Conservation (phyloP, 2,888 invertebrate genomes). For the Globia sparganii region DNA sequence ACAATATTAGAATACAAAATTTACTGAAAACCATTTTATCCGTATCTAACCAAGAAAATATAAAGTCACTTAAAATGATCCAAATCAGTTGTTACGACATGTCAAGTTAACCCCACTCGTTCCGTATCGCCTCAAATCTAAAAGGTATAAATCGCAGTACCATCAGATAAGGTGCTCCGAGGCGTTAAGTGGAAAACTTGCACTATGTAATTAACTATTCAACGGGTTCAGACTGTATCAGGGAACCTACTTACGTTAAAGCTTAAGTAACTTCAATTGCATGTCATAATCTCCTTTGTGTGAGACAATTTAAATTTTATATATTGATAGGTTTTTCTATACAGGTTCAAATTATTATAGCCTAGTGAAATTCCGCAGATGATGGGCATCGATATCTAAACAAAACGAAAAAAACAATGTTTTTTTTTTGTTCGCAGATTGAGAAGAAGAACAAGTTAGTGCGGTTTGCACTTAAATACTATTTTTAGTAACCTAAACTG, state of each 20-base stretch:
- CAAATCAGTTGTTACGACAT: slow-evolving; percentile 60
- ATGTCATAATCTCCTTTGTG: slow-evolving; percentile 17
- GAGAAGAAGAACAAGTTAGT: too few relatives aligned
- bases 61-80: slow-evolving; percentile 57
- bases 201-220: slow-evolving; percentile 87
- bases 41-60: slow-evolving; percentile 13
- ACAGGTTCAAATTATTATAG: too few relatives aligned
- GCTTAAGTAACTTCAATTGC: slow-evolving; percentile 61
- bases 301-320: neutral
- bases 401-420: too few relatives aligned
- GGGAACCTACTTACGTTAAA: slow-evolving; percentile 75
- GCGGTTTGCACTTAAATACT: too few relatives aligned
- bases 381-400: too few relatives aligned
- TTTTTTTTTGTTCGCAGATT: too few relatives aligned
- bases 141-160: slow-evolving; percentile 79
- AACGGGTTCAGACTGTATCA: slow-evolving; percentile 72
- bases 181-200: slow-evolving; percentile 87
- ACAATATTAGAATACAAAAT: too few relatives aligned
- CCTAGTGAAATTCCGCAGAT: too few relatives aligned
- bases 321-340: too few relatives aligned
- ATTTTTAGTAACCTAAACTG: too few relatives aligned
- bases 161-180: slow-evolving; percentile 80
- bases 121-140: slow-evolving; percentile 73
- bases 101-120: slow-evolving; percentile 61
- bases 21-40: neutral